Evolutionary conservation across 2,113 vertebrate species (phyloP).

Genomic region (Otus sunia): DNA sequence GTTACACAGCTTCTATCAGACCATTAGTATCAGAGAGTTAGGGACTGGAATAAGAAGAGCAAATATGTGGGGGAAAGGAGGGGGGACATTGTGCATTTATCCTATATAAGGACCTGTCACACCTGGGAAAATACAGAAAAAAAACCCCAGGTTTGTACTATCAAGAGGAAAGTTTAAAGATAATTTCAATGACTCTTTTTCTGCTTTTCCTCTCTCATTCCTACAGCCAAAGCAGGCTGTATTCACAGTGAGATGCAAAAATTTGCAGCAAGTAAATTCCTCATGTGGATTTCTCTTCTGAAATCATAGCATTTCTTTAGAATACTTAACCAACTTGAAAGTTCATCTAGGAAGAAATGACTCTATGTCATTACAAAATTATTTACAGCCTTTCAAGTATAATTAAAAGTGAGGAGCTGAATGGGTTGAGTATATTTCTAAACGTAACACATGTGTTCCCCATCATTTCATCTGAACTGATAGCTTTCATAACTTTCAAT

Average conservation of each 20-base stretch:
- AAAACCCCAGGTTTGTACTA: neutral
- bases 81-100: neutral
- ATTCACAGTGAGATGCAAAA: neutral
- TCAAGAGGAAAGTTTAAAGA: neutral
- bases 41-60: neutral
- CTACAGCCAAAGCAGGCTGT: neutral
- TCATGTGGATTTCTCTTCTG: neutral
- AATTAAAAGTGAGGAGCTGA: neutral
- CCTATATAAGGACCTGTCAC: neutral
- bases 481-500: neutral
- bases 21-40: neutral
- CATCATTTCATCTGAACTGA: neutral
- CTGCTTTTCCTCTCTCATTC: neutral
- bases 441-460: neutral
- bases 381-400: neutral
- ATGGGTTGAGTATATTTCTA: neutral
- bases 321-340: neutral
- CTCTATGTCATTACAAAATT: neutral
- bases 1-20: neutral
- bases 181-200: neutral
- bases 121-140: neutral
- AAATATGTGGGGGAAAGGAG: neutral
- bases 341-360: neutral
- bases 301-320: neutral
- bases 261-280: neutral